These are phyloP conservation scores for Tychaedon coryphoeus DNA, from an alignment of 2,113 vertebrate genomes.

Conservation along the genomic window DNA sequence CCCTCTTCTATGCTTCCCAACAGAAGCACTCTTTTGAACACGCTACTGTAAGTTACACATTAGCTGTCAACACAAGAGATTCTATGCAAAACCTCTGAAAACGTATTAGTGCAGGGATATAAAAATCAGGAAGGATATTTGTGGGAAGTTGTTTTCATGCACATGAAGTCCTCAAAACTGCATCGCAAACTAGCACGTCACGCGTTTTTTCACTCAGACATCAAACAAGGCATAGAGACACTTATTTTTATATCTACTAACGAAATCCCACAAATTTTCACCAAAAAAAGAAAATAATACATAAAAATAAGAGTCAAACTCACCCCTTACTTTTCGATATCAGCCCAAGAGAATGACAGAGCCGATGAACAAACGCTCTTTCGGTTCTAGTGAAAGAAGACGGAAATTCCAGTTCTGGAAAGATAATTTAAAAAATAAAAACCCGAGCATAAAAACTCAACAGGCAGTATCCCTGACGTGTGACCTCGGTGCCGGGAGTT, in stretches of 20 bases:
- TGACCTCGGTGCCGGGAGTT: accelerated
- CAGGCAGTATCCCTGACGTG: accelerated
- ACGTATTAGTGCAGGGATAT: accelerated
- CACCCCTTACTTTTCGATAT: slow-evolving; percentile 93
- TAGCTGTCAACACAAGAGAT: neutral
- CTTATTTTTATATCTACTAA: neutral
- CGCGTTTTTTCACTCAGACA: accelerated
- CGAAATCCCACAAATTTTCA: neutral
- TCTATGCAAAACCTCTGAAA: neutral
- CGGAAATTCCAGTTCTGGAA: slow-evolving; percentile 92
- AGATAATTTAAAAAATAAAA: neutral
- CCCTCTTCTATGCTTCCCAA: neutral
- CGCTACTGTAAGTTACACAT: neutral
- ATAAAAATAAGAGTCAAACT: slow-evolving; percentile 1
- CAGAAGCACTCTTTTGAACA: accelerated
- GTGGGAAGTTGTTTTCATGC: neutral
- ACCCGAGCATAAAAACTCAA: neutral
- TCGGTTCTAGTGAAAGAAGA: slow-evolving; percentile 87
- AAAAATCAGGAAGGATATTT: neutral
- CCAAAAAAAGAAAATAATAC: neutral
- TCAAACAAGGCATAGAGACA: neutral
- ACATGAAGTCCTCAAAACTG: neutral
- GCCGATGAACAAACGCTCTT: slow-evolving; percentile 88
- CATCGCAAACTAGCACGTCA: accelerated
- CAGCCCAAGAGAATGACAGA: slow-evolving; percentile 88